Percentiles rank a stretch among this genome's conserved stretches.
Conservation (phyloP, 37 sponge, comb jelly and placozoan species). For the Hexactinellida sp. region DNA sequence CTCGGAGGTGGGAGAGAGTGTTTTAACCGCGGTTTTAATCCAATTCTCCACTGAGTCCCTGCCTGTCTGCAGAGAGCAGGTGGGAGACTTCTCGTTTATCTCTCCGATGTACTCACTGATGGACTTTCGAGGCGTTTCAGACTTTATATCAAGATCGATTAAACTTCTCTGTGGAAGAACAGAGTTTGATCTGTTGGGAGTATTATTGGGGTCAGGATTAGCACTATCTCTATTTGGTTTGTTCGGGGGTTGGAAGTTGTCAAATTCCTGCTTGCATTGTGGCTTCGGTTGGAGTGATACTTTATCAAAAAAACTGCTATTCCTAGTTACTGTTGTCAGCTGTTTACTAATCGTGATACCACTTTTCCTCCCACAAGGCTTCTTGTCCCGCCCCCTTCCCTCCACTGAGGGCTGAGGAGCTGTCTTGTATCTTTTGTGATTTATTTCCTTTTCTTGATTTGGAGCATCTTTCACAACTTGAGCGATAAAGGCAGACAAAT, state of each 20-base stretch:
- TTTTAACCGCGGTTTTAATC: neutral
- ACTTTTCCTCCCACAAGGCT: neutral
- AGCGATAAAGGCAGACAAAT: neutral
- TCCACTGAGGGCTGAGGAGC: neutral
- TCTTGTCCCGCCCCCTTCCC: neutral
- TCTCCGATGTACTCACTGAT: neutral
- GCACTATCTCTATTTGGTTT: neutral
- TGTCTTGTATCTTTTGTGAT: neutral
- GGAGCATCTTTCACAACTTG: neutral
- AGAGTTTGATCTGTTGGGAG: neutral
- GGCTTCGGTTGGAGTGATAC: neutral
- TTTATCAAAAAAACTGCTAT: neutral
- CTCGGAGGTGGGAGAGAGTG: neutral
- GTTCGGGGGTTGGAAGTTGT: neutral
- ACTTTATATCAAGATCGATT: neutral
- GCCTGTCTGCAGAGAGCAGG: neutral
- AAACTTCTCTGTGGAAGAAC: neutral
- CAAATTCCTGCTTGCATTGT: neutral
- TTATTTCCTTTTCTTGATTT: neutral
- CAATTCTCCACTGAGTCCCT: neutral
- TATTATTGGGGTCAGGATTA: neutral
- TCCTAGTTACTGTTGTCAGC: neutral
- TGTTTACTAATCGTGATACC: neutral
- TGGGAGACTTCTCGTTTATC: neutral
- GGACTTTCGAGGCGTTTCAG: neutral